Evolutionary conservation across 2,797 vertebrate genomes (phyloP).

Genomic region (Falco columbarius): DNA sequence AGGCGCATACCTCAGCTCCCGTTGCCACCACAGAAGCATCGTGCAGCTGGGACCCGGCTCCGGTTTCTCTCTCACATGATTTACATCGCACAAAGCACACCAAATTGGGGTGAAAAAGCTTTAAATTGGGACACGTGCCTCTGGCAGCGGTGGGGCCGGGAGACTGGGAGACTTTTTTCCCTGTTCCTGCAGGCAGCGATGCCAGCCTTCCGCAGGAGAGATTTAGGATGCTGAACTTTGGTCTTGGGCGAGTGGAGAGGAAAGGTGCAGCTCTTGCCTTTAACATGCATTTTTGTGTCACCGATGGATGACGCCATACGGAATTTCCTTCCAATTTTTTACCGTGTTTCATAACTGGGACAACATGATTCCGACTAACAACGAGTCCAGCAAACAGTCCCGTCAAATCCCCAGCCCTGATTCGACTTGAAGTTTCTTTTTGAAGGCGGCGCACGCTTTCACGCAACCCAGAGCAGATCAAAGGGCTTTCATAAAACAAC

Average conservation of each 20-base stretch:
- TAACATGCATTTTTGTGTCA: accelerated
- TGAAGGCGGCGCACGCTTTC: neutral
- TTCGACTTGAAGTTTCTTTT: neutral
- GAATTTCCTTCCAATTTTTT: neutral
- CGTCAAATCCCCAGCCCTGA: neutral
- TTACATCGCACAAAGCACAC: neutral
- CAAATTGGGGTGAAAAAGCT: neutral
- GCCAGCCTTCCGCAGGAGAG: neutral
- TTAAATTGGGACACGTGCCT: neutral
- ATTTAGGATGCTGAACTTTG: neutral
- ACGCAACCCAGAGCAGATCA: accelerated
- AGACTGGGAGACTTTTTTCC: neutral
- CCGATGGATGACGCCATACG: accelerated
- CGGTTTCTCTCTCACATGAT: neutral
- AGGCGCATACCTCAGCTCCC: neutral
- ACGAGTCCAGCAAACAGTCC: neutral
- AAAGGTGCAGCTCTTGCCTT: neutral
- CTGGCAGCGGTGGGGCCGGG: neutral
- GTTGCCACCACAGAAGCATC: neutral
- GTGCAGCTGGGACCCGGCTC: neutral
- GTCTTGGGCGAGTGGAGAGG: neutral
- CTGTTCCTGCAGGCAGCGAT: neutral
- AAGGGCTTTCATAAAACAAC: neutral
- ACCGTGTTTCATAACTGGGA: accelerated
- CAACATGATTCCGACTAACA: accelerated